Evolutionary conservation across 2,888 invertebrate genomes (phyloP), one percentile per base, ranked within the genome.

Genomic region (Nomada fucata): DNA sequence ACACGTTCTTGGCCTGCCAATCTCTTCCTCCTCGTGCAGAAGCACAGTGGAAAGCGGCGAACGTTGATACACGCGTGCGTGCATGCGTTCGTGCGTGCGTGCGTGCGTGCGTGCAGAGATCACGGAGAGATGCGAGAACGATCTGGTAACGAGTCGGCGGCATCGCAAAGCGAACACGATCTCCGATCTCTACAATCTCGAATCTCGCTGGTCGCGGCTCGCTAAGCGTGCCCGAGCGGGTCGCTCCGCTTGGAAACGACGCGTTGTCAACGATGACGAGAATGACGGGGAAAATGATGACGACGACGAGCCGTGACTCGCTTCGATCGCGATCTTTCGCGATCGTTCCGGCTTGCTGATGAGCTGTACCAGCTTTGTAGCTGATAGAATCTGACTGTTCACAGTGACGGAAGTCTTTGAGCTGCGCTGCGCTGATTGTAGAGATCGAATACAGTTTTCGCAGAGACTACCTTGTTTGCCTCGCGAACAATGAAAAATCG

Each of bases 81-180:
- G 23, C 23, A 15, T 47, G 47, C 47, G 47, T 47, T 0, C 23
- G 23, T 23, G 44, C 64, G n/a, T 13, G 52, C 18, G 47, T 23
- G 70, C 63, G 60, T 69, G 63, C 83, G 73, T 68, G 70, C 81
- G 73, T 67, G 77, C 77, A 55, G 55, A 76, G 72, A 72, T 75
- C 44, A 67, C 20, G 61, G 72, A 52, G 50, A 83, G 84, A 84
- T 78, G 77, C 70, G 69, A 77, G 79, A 75, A 80, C 76, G 75
- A 83, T 84, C 84, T 85, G 76, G 84, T 84, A 85, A 85, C 85
- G 84, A 85, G 85, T 80, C 75, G 84, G 85, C 85, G 85, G 85
- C 85, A 81, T 67, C 76, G 81, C 84, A 85, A 85, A 85, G 85
- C 84, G 76, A 81, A 84, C 84, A 84, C 84, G 84, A 84, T 84